Evolutionary conservation across 1,140 invertebrate genomes (phyloP).

Genomic region (Homalodisca vitripennis): DNA sequence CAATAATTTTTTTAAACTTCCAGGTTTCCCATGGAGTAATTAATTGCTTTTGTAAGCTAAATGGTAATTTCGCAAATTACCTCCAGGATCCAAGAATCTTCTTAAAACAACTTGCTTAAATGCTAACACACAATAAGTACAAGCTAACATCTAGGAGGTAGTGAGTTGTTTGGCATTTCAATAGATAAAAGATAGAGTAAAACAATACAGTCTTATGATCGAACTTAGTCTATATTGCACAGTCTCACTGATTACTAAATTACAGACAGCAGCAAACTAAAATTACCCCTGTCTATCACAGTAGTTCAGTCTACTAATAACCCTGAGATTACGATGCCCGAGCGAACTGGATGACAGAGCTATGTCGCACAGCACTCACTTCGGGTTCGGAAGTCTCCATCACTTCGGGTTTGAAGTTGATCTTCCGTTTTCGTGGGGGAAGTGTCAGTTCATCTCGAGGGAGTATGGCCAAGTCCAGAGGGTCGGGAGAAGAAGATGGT

Average conservation of each 20-base stretch:
- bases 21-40: too few relatives aligned
- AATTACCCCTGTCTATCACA: constrained; percentile 7
- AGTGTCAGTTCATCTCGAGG: constrained; percentile 62
- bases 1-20: too few relatives aligned
- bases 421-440: constrained; percentile 74
- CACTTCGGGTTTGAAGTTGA: constrained; percentile 70
- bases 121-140: constrained; percentile 18
- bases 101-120: too few relatives aligned
- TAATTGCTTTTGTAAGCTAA: too few relatives aligned
- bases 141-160: constrained; percentile 19
- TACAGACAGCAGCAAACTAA: background rate
- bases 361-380: constrained; percentile 57
- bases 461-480: constrained; percentile 54
- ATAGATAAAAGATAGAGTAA: background rate
- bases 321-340: constrained; percentile 58
- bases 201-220: constrained; percentile 14
- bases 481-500: constrained; percentile 55
- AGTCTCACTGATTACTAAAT: constrained; percentile 8
- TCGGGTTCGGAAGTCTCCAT: constrained; percentile 48
- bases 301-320: constrained; percentile 44
- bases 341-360: constrained; percentile 79
- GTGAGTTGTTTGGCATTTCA: constrained; percentile 9
- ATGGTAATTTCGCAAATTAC: too few relatives aligned
- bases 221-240: constrained; percentile 22
- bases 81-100: too few relatives aligned